phyloP scores from a whole-genome alignment of 2,113 vertebrate genomes.

The Lanius ludovicianus region DNA sequence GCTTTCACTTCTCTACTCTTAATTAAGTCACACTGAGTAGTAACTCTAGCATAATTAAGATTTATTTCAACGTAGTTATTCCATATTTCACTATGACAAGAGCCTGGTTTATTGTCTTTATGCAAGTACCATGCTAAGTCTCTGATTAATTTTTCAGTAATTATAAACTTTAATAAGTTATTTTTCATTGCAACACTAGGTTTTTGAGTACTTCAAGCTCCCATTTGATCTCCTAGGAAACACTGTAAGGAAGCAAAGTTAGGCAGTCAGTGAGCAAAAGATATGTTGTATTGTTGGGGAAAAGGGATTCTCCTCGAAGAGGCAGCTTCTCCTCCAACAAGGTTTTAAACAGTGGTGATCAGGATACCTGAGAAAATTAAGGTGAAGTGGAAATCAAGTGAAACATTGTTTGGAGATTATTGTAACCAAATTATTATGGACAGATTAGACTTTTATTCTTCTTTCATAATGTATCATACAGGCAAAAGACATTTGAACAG shows the following conservation, averaged over 20 bases:
- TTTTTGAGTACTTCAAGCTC: conserved; percentile 26
- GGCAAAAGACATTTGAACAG: not conserved
- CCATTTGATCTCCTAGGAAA: conserved; percentile 3
- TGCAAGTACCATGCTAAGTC: conserved; percentile 15
- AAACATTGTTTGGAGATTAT: not conserved
- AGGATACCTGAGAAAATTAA: not conserved
- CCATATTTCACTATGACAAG: conserved; percentile 59
- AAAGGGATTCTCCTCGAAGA: not conserved
- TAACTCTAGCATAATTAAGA: conserved; percentile 55
- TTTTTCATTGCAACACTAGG: conserved; percentile 21
- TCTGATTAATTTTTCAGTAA: conserved; percentile 48
- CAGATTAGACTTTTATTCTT: not conserved
- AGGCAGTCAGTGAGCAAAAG: not conserved
- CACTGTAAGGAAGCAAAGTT: not conserved
- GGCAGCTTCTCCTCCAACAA: not conserved
- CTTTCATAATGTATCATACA: not conserved
- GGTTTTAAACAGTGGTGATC: not conserved
- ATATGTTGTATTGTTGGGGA: not conserved
- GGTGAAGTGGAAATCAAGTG: not conserved
- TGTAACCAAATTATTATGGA: not conserved
- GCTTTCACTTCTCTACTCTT: conserved; percentile 25
- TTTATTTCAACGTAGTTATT: conserved; percentile 47
- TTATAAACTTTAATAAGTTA: conserved; percentile 53
- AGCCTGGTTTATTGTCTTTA: conserved; percentile 49
- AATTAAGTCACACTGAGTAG: conserved; percentile 55